Evolutionary conservation across 2,888 invertebrate genomes (phyloP).

Genomic region (Ptilodon capucinus): DNA sequence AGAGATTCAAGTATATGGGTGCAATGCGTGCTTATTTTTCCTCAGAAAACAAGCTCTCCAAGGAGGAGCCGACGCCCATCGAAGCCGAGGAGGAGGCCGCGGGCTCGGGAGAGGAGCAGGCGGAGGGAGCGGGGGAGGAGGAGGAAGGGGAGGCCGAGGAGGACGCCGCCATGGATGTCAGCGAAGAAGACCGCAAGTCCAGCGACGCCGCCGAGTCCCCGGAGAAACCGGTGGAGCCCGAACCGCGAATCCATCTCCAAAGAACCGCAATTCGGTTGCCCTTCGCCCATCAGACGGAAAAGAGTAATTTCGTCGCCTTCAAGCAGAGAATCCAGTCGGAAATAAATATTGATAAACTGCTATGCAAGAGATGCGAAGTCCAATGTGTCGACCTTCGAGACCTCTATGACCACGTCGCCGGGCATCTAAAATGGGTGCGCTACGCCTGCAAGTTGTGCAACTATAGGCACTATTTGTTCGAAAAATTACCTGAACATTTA

Average conservation of each 20-base stretch:
- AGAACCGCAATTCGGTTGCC: slow-evolving; percentile 50
- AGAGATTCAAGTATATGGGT: no score
- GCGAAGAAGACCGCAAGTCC: slow-evolving; percentile 40
- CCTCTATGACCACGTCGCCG: slow-evolving; percentile 84
- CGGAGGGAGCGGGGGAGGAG: slow-evolving; percentile 17
- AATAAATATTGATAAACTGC: slow-evolving; percentile 63
- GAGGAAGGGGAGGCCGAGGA: slow-evolving; percentile 32
- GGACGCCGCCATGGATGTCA: slow-evolving; percentile 39
- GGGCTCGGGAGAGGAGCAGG: slow-evolving; percentile 16
- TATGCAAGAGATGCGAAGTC: slow-evolving; percentile 79
- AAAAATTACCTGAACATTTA: slow-evolving; percentile 85
- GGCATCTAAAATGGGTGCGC: slow-evolving; percentile 87
- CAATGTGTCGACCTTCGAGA: slow-evolving; percentile 75
- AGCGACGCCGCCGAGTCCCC: slow-evolving; percentile 42
- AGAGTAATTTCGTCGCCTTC: slow-evolving; percentile 65
- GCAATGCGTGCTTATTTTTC: neutral
- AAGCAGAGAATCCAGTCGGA: slow-evolving; percentile 61
- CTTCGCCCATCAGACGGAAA: slow-evolving; percentile 63
- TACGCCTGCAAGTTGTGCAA: slow-evolving; percentile 90
- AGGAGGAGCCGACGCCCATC: slow-evolving; percentile 21
- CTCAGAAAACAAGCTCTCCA: slow-evolving; percentile 42
- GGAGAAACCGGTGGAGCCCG: slow-evolving; percentile 30
- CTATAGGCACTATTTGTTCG: slow-evolving; percentile 85
- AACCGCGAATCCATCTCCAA: slow-evolving; percentile 12
- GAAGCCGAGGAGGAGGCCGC: slow-evolving; percentile 25